A percentile compares a stretch with the other conserved stretches of the same genome.
These are phyloP conservation scores for Rhagonycha lutea DNA, from an alignment of 2,888 invertebrate genomes.

Conservation along the genomic window DNA sequence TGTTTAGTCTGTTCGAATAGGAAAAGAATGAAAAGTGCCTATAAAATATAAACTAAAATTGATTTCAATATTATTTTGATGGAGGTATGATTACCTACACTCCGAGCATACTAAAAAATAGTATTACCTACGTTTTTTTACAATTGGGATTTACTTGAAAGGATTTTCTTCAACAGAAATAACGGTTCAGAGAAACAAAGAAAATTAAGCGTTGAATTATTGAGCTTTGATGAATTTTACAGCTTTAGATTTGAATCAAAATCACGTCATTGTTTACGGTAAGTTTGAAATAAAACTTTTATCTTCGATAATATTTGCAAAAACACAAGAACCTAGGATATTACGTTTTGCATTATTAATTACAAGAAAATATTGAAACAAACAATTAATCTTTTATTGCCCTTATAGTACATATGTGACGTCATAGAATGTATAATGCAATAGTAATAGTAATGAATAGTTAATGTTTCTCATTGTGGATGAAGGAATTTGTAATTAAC, in stretches of 20 bases:
- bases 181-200: too few species aligned
- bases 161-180: too few species aligned
- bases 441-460: not conserved
- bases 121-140: too few species aligned
- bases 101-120: too few species aligned
- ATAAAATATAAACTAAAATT: too few species aligned
- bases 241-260: not conserved
- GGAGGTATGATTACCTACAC: not conserved
- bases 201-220: too few species aligned
- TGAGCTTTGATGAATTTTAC: too few species aligned
- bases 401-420: not conserved
- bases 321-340: not conserved
- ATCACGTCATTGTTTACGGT: not conserved
- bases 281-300: too few species aligned
- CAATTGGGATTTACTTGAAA: too few species aligned
- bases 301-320: too few species aligned
- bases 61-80: not conserved
- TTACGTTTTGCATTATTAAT: not conserved
- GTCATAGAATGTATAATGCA: not conserved
- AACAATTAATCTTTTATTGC: not conserved
- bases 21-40: too few species aligned
- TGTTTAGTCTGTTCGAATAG: too few species aligned
- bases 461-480: not conserved
- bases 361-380: not conserved
- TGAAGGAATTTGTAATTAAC: slow-evolving; percentile 10